Evolutionary conservation across 2,888 invertebrate species (phyloP).

Genomic region (Anarsia innoxiella): DNA sequence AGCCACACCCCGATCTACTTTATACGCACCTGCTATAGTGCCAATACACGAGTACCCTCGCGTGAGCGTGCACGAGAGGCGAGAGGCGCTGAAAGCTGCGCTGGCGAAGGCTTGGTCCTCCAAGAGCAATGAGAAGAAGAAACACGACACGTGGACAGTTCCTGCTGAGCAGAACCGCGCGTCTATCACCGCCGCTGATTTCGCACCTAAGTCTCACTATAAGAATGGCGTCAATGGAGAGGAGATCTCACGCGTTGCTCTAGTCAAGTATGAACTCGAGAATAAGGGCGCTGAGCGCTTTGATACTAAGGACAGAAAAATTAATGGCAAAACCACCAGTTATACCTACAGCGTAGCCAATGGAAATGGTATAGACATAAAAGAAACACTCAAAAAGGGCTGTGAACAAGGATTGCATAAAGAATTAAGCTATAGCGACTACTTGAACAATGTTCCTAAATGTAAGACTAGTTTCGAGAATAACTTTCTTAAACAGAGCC

Average conservation of each 20-base stretch:
- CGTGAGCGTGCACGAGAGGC: slow-evolving; percentile 72
- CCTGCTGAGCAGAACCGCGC: slow-evolving; percentile 55
- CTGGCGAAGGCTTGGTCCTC: slow-evolving; percentile 70
- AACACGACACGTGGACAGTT: slow-evolving; percentile 65
- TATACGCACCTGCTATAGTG: slow-evolving; percentile 72
- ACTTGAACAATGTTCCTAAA: slow-evolving; percentile 72
- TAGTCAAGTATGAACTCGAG: slow-evolving; percentile 64
- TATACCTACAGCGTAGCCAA: slow-evolving; percentile 52
- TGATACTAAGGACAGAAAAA: slow-evolving; percentile 45
- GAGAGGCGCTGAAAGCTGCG: slow-evolving; percentile 69
- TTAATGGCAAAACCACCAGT: slow-evolving; percentile 50
- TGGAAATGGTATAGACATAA: slow-evolving; percentile 62
- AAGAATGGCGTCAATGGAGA: slow-evolving; percentile 44
- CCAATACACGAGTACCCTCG: slow-evolving; percentile 77
- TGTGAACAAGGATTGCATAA: slow-evolving; percentile 73
- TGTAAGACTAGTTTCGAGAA: slow-evolving; percentile 71
- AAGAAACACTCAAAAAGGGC: slow-evolving; percentile 69
- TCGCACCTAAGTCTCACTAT: slow-evolving; percentile 45
- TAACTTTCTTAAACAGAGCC: slow-evolving; percentile 65
- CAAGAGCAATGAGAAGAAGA: slow-evolving; percentile 59
- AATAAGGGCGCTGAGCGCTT: slow-evolving; percentile 54
- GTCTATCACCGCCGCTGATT: slow-evolving; percentile 52
- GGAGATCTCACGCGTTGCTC: slow-evolving; percentile 54
- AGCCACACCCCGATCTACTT: slow-evolving; percentile 65
- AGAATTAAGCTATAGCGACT: slow-evolving; percentile 64